Conservation (phyloP, 1,140 invertebrate species). For the Bemisia tabaci region DNA sequence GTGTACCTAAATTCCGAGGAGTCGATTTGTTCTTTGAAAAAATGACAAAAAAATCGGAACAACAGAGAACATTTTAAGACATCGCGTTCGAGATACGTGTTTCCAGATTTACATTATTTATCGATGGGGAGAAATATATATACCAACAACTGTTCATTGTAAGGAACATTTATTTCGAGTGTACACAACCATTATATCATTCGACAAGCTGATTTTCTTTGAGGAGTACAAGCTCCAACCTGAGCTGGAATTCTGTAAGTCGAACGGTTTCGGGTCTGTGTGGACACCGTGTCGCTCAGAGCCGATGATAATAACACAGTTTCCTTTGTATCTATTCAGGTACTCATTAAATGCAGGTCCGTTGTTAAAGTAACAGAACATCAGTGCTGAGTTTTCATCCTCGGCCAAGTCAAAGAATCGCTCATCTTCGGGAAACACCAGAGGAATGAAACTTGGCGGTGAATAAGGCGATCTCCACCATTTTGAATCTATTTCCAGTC, state of each 20-base stretch:
- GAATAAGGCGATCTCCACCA: slow-evolving; percentile 48
- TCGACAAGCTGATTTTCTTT: not conserved
- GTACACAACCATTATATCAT: not conserved
- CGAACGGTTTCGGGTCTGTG: slow-evolving; percentile 9
- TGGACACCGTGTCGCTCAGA: slow-evolving; percentile 28
- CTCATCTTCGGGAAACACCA: slow-evolving; percentile 23
- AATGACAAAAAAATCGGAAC: too few relatives aligned
- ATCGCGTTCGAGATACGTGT: too few relatives aligned
- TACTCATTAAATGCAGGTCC: slow-evolving; percentile 47
- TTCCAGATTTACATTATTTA: too few relatives aligned
- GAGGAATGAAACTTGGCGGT: slow-evolving; percentile 31
- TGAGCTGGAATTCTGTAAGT: not conserved
- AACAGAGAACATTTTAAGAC: too few relatives aligned
- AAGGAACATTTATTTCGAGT: not conserved
- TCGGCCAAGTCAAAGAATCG: not conserved
- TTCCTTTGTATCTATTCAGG: slow-evolving; percentile 42
- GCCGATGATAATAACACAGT: slow-evolving; percentile 50
- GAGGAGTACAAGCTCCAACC: not conserved
- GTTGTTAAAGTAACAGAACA: slow-evolving; percentile 67
- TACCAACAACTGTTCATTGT: too few relatives aligned
- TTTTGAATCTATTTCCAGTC: slow-evolving; percentile 41
- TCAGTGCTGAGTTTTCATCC: slow-evolving; percentile 35
- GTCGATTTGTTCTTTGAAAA: too few relatives aligned
- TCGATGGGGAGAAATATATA: too few relatives aligned
- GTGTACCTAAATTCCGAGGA: too few relatives aligned